Conservation (phyloP, 2,113 vertebrate genomes). For the Pangasianodon gigas region DNA sequence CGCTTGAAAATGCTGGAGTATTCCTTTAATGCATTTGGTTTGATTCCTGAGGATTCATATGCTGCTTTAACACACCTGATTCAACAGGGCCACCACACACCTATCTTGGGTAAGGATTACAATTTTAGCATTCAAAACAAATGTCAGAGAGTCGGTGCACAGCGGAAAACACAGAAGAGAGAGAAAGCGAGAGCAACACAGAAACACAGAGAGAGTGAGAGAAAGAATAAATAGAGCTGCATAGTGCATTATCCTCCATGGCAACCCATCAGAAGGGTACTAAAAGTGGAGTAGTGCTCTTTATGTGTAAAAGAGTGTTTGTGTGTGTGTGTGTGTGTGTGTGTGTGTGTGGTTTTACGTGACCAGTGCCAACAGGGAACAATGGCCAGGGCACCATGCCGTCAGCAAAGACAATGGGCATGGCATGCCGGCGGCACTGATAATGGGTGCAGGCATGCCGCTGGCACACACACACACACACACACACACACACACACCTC, state of each 20-base stretch:
- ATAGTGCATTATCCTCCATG: conserved; percentile 72
- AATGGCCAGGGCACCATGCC: conserved; percentile 44
- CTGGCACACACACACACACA: conserved; percentile 42
- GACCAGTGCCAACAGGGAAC: conserved; percentile 41
- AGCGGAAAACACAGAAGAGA: background rate
- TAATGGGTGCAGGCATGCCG: conserved; percentile 62
- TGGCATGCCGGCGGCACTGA: conserved; percentile 53
- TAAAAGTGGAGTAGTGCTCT: conserved; percentile 35
- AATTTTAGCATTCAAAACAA: conserved; percentile 29
- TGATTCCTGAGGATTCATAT: background rate
- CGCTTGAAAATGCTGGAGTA: background rate
- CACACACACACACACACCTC: background rate
- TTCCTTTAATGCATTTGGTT: background rate
- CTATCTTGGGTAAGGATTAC: conserved; percentile 15
- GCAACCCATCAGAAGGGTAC: conserved; percentile 67
- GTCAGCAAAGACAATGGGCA: conserved; percentile 52
- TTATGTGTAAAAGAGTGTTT: conserved; percentile 19
- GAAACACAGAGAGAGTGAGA: background rate
- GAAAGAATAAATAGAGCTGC: conserved; percentile 42
- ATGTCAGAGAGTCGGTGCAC: conserved; percentile 17
- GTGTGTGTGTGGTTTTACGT: conserved; percentile 41
- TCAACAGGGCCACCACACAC: background rate
- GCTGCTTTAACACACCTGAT: background rate
- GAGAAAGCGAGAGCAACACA: background rate
- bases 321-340: conserved; percentile 41